A percentile compares a stretch with the other conserved stretches of the same genome.
Evolutionary conservation across 2,797 vertebrate species (phyloP).

Genomic region (Sarcophilus harrisii): DNA sequence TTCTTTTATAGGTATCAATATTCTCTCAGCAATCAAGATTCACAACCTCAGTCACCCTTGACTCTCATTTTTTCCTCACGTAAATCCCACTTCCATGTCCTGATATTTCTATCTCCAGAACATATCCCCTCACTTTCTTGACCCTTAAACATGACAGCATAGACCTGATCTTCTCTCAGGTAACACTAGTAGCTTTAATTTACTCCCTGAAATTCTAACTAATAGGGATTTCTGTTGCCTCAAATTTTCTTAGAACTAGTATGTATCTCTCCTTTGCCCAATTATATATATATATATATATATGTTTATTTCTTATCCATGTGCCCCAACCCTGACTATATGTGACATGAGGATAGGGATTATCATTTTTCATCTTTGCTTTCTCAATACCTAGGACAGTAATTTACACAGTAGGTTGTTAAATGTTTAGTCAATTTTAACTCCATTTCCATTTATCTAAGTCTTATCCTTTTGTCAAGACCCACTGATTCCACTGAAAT

Average conservation of each 20-base stretch:
- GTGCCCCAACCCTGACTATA: neutral
- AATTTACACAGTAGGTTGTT: neutral
- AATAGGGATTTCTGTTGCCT: neutral
- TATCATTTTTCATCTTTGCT: neutral
- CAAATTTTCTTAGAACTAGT: neutral
- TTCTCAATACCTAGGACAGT: neutral
- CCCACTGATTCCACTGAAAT: neutral
- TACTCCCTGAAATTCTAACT: neutral
- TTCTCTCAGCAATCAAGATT: neutral
- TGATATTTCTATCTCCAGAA: neutral
- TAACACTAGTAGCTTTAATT: neutral
- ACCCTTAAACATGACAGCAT: neutral
- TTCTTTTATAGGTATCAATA: neutral
- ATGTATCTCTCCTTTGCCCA: neutral
- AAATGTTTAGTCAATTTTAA: neutral
- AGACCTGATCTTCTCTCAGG: neutral
- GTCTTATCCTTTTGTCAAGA: neutral
- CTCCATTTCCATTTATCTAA: neutral
- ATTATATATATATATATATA: neutral
- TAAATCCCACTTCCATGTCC: neutral
- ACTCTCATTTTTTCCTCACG: neutral
- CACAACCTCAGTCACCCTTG: neutral
- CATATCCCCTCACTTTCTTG: neutral
- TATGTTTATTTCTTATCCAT: neutral
- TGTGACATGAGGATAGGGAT: neutral